These are phyloP conservation scores for Geotrupes spiniger DNA, from an alignment of 2,888 invertebrate genomes.

Conservation along the genomic window DNA sequence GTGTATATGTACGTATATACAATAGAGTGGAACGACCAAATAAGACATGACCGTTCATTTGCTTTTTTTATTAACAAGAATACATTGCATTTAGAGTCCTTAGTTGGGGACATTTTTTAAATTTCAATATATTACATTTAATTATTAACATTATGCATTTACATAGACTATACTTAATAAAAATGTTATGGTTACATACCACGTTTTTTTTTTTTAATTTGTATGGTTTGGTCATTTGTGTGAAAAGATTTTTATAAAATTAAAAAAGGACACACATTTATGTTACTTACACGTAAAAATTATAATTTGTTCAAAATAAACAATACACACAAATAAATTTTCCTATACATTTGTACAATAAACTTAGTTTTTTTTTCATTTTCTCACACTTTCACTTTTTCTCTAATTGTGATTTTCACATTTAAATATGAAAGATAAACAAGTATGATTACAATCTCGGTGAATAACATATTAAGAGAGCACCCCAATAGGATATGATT, in stretches of 20 bases:
- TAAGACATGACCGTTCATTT: conserved; percentile 9
- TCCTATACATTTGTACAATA: conserved; percentile 23
- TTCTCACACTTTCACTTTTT: background rate
- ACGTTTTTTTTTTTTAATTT: conserved; percentile 24
- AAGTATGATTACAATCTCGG: background rate
- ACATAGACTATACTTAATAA: conserved; percentile 34
- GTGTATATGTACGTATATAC: conserved; percentile 33
- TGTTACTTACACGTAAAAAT: conserved; percentile 19
- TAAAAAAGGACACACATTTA: conserved; percentile 29
- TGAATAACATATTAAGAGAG: conserved; percentile 13
- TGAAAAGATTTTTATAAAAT: conserved; percentile 33
- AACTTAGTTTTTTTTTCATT: conserved; percentile 4
- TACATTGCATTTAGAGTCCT: conserved; percentile 35
- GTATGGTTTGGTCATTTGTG: conserved; percentile 37
- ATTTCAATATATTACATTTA: conserved; percentile 33
- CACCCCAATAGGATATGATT: conserved; percentile 28
- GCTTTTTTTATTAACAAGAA: conserved; percentile 32
- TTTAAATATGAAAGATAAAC: background rate
- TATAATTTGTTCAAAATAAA: background rate
- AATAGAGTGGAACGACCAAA: conserved; percentile 30
- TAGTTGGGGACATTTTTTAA: conserved; percentile 15
- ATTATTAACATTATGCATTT: conserved; percentile 39
- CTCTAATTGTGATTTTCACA: background rate
- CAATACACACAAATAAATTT: conserved; percentile 1
- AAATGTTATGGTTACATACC: conserved; percentile 32